These are phyloP conservation scores for Lagodon rhomboides DNA, from an alignment of 2,797 vertebrate genomes.

Conservation along the genomic window DNA sequence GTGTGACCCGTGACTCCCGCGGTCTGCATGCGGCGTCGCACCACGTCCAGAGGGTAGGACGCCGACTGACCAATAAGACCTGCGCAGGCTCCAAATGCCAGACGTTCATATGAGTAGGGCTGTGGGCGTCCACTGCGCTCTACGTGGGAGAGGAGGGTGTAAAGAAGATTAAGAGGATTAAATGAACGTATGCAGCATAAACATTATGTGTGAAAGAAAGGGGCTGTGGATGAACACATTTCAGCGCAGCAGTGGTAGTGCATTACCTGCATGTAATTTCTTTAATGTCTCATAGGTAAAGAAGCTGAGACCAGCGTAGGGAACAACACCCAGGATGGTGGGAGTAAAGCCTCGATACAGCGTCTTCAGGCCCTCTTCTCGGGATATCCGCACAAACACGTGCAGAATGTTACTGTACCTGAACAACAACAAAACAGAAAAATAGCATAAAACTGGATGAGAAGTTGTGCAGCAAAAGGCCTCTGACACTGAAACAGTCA, in stretches of 20 bases:
- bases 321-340: conserved; percentile 94
- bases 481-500: too few relatives aligned
- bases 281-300: conserved; percentile 97
- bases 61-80: conserved; percentile 96
- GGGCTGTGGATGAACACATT: background rate
- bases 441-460: background rate
- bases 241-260: background rate
- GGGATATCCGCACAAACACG: conserved; percentile 94
- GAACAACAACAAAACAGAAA: background rate
- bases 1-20: conserved; percentile 93
- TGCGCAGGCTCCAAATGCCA: conserved; percentile 94
- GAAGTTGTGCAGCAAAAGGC: background rate
- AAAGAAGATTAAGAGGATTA: background rate
- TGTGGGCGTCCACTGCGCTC: conserved; percentile 89
- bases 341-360: conserved; percentile 94
- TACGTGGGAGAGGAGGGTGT: conserved; percentile 53
- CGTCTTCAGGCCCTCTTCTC: conserved; percentile 94
- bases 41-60: conserved; percentile 97
- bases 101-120: conserved; percentile 91
- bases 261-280: conserved; percentile 92
- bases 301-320: conserved; percentile 97
- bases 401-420: conserved; percentile 99
- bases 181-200: background rate
- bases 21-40: conserved; percentile 97
- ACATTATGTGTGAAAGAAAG: background rate